These are phyloP conservation scores for Aphaenogaster floridana DNA, from an alignment of 1,140 invertebrate species.

Conservation along the genomic window DNA sequence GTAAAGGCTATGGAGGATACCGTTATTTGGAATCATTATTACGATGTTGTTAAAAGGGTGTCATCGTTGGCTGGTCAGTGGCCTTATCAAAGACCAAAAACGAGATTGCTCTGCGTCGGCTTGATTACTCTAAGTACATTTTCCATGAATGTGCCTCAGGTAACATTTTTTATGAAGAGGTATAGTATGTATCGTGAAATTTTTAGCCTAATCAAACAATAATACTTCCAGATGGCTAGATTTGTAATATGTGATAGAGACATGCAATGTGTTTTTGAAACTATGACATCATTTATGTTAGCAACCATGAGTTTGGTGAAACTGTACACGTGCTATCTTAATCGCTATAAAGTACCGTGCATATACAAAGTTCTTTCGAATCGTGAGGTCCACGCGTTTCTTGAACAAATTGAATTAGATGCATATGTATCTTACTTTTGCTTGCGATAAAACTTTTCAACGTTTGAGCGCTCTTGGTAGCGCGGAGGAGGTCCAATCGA, in stretches of 20 bases:
- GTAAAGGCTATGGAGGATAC: slow-evolving; percentile 5
- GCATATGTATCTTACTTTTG: background rate
- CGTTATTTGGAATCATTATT: background rate
- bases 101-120: background rate
- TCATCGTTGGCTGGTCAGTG: slow-evolving; percentile 38
- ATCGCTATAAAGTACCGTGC: slow-evolving; percentile 8
- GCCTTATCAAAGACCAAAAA: slow-evolving; percentile 29
- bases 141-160: slow-evolving; percentile 28
- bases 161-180: background rate
- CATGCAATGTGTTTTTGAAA: slow-evolving; percentile 18
- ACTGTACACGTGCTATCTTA: slow-evolving; percentile 19
- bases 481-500: background rate
- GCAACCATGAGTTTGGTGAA: slow-evolving; percentile 1
- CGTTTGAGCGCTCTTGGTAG: background rate
- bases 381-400: background rate
- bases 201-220: background rate
- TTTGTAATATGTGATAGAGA: slow-evolving; percentile 7
- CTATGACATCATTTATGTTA: slow-evolving; percentile 8
- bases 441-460: background rate
- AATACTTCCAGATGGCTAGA: slow-evolving; percentile 11
- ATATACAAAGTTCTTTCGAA: background rate
- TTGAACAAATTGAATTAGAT: slow-evolving; percentile 1
- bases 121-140: slow-evolving; percentile 10
- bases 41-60: slow-evolving; percentile 7
- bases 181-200: background rate